Conservation (phyloP, 2,113 vertebrate genomes). For the Grammomys dolichurus region DNA sequence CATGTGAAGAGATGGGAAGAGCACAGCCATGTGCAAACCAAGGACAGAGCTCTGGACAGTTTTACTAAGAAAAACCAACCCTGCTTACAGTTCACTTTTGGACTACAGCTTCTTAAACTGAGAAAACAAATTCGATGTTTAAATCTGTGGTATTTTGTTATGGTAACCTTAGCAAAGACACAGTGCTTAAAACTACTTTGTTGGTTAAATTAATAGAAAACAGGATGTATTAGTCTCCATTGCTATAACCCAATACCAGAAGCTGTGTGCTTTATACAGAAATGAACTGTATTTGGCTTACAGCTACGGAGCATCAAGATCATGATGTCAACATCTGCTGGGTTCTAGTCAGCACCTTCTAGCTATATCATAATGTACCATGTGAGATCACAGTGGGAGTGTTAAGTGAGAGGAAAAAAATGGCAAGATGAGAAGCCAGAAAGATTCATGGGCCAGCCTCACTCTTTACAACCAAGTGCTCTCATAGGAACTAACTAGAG, state of each 20-base stretch:
- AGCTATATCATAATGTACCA: background rate
- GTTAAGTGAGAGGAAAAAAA: background rate
- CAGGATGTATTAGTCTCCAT: background rate
- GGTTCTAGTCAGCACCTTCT: background rate
- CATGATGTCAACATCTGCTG: background rate
- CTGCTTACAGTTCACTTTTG: background rate
- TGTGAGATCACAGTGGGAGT: background rate
- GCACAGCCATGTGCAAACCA: background rate
- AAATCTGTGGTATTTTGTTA: background rate
- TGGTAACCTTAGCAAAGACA: background rate
- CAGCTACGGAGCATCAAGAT: background rate
- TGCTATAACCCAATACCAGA: background rate
- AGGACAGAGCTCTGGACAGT: background rate
- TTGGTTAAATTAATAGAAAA: slow-evolving; percentile 42
- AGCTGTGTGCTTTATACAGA: background rate
- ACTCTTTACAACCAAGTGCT: background rate
- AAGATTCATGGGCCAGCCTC: background rate
- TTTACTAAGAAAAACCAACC: background rate
- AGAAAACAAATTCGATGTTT: background rate
- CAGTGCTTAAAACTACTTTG: slow-evolving; percentile 28
- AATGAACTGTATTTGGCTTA: background rate
- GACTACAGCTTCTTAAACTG: background rate
- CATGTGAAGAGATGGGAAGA: background rate
- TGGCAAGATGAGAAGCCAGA: background rate
- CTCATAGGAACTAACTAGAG: background rate